Evolutionary conservation across 2,113 vertebrate species (phyloP), one percentile per base, ranked within the genome.

Genomic region (Tragulus kanchil): DNA sequence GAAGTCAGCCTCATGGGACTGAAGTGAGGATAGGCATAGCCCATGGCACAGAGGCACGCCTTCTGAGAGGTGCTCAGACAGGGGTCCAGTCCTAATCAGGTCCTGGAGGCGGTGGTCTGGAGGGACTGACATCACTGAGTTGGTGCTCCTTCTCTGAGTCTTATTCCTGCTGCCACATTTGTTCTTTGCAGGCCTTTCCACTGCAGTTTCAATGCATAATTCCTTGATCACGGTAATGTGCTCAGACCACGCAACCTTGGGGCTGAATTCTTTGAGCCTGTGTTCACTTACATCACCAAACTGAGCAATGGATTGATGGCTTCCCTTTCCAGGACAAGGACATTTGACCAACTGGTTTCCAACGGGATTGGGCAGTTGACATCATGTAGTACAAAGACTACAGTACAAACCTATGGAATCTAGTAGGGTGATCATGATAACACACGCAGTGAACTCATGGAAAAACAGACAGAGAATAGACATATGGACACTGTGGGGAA

Each of bases 31-130:
- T 21, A 0, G 11, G 12, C 3, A 1, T 23, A 64, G 52, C 14
- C 2, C 0, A 1, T 15, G 5, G 3, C 3, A 67, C 48, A 11
- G 4, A n/a, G 69, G 62, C 3, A 0, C 1, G 5, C 2, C 12
- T n/a, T 50, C 26, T 11, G 3, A 21, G 56, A 19, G 10, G 50
- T 14, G 16, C 87, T 79, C 59, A 31, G 86, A 59, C 0, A 0
- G 82, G 45, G 23, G 13, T 50, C 28, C 45, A 8, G 19, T 1
- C 36, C 10, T 36, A 0, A 2, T n/a, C 2, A 3, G 69, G 3
- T 23, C 45, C 28, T 5, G 82, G 86, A 71, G 69, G 75, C 19
- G 19, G 61, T 56, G 42, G 19, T 50, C 75, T 28, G 10, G 52
- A 56, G 67, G 25, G 54, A 54, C 58, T 6, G 81, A 42, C 15